A percentile compares a stretch with the other conserved stretches of the same genome.
phyloP scores from a whole-genome alignment of 2,797 vertebrate species.

The Sebastolobus altivelis region DNA sequence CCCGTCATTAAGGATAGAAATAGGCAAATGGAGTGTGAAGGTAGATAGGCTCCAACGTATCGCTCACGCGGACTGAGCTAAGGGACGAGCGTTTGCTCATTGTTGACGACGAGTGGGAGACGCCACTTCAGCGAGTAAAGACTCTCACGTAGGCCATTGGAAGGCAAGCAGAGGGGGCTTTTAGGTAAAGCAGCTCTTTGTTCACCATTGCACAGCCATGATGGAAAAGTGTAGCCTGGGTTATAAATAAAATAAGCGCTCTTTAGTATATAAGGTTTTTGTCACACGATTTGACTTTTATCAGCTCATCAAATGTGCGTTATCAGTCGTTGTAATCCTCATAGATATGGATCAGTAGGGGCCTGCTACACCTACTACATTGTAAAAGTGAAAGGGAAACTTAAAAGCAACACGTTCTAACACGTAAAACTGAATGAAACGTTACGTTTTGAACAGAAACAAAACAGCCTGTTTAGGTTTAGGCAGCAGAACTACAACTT shows the following conservation, averaged over 20 bases:
- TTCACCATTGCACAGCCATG: conserved; percentile 8
- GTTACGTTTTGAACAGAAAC: too few relatives aligned
- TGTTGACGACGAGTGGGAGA: conserved; percentile 38
- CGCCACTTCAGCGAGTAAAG: conserved; percentile 21
- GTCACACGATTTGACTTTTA: background rate
- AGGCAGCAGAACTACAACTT: too few relatives aligned
- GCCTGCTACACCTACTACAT: too few relatives aligned
- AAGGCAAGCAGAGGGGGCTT: conserved; percentile 32
- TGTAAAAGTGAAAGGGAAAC: too few relatives aligned
- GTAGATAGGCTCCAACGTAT: conserved; percentile 40
- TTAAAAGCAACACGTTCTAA: too few relatives aligned
- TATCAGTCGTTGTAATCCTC: too few relatives aligned
- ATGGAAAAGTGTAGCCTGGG: background rate
- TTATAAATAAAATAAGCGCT: conserved; percentile 9
- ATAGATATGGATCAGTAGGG: too few relatives aligned
- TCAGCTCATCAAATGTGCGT: background rate
- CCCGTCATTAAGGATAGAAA: conserved; percentile 70
- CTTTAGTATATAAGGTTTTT: background rate
- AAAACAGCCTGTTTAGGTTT: too few relatives aligned
- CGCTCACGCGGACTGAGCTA: background rate
- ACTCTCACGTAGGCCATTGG: conserved; percentile 40
- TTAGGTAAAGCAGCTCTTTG: conserved; percentile 49
- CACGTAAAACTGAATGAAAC: too few relatives aligned
- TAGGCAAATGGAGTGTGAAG: conserved; percentile 60
- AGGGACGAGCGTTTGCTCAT: conserved; percentile 16